phyloP scores from a whole-genome alignment of 64 coral and sea anemone species.

The Exaiptasia diaphana region DNA sequence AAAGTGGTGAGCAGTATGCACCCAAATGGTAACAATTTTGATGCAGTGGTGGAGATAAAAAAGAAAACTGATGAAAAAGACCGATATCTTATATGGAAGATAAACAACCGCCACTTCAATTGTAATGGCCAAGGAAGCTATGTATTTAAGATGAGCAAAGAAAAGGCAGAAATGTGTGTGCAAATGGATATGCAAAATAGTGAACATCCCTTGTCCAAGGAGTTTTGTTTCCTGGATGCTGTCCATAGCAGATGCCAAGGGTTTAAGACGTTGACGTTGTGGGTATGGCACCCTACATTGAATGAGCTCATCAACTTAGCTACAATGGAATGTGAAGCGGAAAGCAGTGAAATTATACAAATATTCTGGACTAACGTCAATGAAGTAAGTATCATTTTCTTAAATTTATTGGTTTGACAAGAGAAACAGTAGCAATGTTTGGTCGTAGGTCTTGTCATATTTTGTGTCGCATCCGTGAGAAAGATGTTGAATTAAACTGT shows the following conservation, averaged over 20 bases:
- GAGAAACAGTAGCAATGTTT: too few species aligned
- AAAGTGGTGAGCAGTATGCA: slow-evolving; percentile 17
- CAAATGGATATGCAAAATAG: slow-evolving; percentile 18
- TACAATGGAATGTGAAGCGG: slow-evolving; percentile 59
- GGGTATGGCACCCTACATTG: slow-evolving; percentile 35
- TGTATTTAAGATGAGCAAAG: slow-evolving; percentile 53
- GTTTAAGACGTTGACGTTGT: slow-evolving; percentile 40
- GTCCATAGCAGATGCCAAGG: slow-evolving; percentile 46
- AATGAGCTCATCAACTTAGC: slow-evolving; percentile 44
- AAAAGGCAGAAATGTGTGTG: slow-evolving; percentile 42
- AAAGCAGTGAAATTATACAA: slow-evolving; percentile 40
- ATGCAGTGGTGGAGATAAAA: slow-evolving; percentile 40
- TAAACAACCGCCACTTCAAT: slow-evolving; percentile 56
- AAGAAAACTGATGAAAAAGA: slow-evolving; percentile 32
- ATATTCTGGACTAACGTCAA: slow-evolving; percentile 57
- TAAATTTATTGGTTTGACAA: too few species aligned
- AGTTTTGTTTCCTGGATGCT: slow-evolving; percentile 57
- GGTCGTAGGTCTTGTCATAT: too few species aligned
- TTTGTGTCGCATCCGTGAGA: too few species aligned
- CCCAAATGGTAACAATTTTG: slow-evolving; percentile 43
- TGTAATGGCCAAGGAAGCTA: slow-evolving; percentile 44
- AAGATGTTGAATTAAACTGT: too few species aligned
- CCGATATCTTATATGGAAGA: slow-evolving; percentile 49
- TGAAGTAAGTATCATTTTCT: too few species aligned
- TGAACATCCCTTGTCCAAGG: slow-evolving; percentile 10